Evolutionary conservation across 2,888 invertebrate species (phyloP), one percentile per base, ranked within the genome.

Genomic region (Pseudanteris insignis): DNA sequence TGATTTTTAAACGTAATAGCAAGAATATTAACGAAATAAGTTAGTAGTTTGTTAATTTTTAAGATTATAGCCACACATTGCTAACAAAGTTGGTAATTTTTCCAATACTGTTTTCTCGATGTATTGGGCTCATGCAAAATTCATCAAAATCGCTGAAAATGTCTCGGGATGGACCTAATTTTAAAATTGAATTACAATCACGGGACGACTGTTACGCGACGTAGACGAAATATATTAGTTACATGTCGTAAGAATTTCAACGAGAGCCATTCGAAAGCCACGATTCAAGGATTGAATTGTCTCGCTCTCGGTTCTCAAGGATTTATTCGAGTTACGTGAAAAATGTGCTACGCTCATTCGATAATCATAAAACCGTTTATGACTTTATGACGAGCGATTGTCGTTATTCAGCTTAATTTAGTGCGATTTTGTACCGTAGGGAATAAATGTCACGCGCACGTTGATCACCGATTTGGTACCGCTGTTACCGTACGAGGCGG

Each of bases 211-310:
- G 48, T 51, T 44, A 36, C 26, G 41, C 46, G 41, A 58, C 54
- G 43, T 41, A 55, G 25, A 50, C 63, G 38, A 63, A 59, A 63
- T 51, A 55, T 59, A 54, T 58, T 58, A 36, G 57, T 57, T 55
- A 54, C 44, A 48, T 40, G 55, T 59, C 58, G 63, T 62, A 63
- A 65, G 68, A 69, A 69, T 70, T 67, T 67, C 64, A 71, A 68
- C 65, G 67, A 68, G 67, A 6, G 4, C 48, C 48, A 67, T 70
- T 71, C 67, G 71, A 71, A 71, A 71, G 71, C 70, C 64, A 54
- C 63, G 63, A 62, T 51, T 26, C 57, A 65, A 65, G 67, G 64
- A 70, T 70, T 68, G 63, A 63, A 65, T 66, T 63, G 57, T 50
- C 41, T 61, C 54, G 46, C 59, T 48, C 48, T 64, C 48, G 50